A percentile compares a stretch with the other conserved stretches of the same genome.
These are phyloP conservation scores for Epinotia demarniana DNA, from an alignment of 2,888 invertebrate species.

Conservation along the genomic window DNA sequence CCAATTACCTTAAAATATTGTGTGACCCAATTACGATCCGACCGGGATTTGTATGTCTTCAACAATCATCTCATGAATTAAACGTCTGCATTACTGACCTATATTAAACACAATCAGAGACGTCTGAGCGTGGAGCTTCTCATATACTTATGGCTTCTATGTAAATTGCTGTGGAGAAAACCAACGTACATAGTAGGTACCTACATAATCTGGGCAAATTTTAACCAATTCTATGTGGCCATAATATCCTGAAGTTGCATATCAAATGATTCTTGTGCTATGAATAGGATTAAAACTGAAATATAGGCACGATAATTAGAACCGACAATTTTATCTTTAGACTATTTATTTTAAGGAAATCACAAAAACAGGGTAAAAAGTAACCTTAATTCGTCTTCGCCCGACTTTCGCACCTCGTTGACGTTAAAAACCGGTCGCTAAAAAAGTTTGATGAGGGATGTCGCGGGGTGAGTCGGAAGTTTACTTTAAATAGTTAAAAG, in stretches of 20 bases:
- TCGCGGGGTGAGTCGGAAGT: constrained; percentile 20
- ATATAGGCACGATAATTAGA: constrained; percentile 12
- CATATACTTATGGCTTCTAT: constrained; percentile 18
- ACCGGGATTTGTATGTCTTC: constrained; percentile 19
- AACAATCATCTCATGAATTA: constrained; percentile 4
- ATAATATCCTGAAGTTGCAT: not conserved
- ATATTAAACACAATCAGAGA: constrained; percentile 17
- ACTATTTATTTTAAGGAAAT: constrained; percentile 26
- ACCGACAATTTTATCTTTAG: constrained; percentile 26
- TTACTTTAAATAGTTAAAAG: constrained; percentile 12
- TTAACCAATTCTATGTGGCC: not conserved
- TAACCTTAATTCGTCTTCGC: constrained; percentile 36
- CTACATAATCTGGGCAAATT: not conserved
- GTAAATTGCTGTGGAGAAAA: not conserved
- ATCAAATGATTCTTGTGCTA: not conserved
- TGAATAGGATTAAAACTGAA: not conserved
- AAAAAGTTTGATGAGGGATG: constrained; percentile 26
- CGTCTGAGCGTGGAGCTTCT: not conserved
- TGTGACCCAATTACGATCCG: not conserved
- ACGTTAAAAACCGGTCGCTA: constrained; percentile 25
- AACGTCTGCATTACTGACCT: constrained; percentile 13
- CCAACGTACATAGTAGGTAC: not conserved
- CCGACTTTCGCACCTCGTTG: constrained; percentile 38
- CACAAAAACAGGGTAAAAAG: constrained; percentile 16
- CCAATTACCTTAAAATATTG: not conserved